Evolutionary conservation across 2,113 vertebrate genomes (phyloP), one percentile per base, ranked within the genome.

Genomic region (Pleuronectes platessa): DNA sequence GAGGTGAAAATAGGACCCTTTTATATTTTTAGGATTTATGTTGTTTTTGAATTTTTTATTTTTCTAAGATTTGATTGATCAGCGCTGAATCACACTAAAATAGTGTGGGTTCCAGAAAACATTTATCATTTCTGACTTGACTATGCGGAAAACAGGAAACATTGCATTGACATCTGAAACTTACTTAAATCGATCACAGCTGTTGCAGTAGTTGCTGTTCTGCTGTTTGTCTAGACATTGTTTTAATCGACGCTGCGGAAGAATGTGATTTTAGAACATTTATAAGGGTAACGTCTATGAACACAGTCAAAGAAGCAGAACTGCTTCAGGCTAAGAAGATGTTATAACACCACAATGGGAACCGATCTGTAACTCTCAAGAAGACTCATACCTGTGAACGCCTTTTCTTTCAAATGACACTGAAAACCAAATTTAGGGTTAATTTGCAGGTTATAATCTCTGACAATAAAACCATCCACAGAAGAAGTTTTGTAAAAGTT

Each of bases 101-200:
- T 42, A 15, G 3, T 13, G 47, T 40, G 61, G 23, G 11, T 63
- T 68, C 62, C 79, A 82, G 58, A 69, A 65, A 58, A 5, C 62
- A 79, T 89, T 71, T 20, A 76, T 89, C 79, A 70, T 59, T n/a
- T 75, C 31, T 71, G 69, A 67, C 68, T 40, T 18, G 55, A 61
- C 73, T 40, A 62, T 42, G 53, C 51, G 49, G 45, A 70, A 71
- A 69, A 47, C 73, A 70, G 79, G 76, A 86, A 84, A 67, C 66
- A 9, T 79, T 71, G 70, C 71, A 26, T 24, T 26, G 40, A 61
- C 18, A 74, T 74, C 62, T 74, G 24, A 77, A 66, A 55, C 47
- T 18, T 7, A 5, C 31, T 61, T 67, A 24, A 62, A 78, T 73
- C 74, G 61, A 76, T 31, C 56, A 58, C 55, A 61, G n/a, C 21